These are phyloP conservation scores for Apis laboriosa DNA, from an alignment of 1,140 invertebrate species.

Conservation along the genomic window DNA sequence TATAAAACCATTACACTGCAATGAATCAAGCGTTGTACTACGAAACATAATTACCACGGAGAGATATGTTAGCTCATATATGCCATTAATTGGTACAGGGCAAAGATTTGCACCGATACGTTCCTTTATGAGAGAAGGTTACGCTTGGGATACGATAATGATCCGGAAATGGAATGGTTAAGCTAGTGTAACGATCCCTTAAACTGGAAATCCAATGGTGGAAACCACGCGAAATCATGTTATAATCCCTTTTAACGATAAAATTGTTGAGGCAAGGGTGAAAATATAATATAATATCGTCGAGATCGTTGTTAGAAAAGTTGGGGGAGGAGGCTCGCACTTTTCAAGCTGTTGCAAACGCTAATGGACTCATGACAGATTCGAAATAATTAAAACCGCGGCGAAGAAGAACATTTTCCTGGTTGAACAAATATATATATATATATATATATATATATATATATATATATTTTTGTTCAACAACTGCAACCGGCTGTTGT, in stretches of 20 bases:
- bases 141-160: neutral
- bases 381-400: conserved; percentile 5
- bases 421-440: neutral
- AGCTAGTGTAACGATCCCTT: conserved; percentile 22
- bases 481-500: neutral
- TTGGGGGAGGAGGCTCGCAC: neutral
- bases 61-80: too few species aligned
- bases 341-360: conserved; percentile 5
- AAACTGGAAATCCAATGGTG: conserved; percentile 31
- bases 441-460: too few species aligned
- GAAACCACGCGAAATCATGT: conserved; percentile 30
- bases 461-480: neutral
- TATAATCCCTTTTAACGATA: conserved; percentile 45
- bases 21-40: neutral
- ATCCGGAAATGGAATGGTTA: conserved; percentile 18
- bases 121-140: conserved; percentile 3
- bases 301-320: conserved; percentile 9
- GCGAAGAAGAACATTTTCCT: neutral
- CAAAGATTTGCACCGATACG: conserved; percentile 1
- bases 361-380: neutral
- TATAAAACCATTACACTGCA: neutral
- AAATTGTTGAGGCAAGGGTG: conserved; percentile 24
- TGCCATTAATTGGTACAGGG: conserved; percentile 6
- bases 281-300: neutral
- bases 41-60: neutral